These are phyloP conservation scores for Barnardius zonarius DNA, from an alignment of 2,113 vertebrate species.

Conservation along the genomic window DNA sequence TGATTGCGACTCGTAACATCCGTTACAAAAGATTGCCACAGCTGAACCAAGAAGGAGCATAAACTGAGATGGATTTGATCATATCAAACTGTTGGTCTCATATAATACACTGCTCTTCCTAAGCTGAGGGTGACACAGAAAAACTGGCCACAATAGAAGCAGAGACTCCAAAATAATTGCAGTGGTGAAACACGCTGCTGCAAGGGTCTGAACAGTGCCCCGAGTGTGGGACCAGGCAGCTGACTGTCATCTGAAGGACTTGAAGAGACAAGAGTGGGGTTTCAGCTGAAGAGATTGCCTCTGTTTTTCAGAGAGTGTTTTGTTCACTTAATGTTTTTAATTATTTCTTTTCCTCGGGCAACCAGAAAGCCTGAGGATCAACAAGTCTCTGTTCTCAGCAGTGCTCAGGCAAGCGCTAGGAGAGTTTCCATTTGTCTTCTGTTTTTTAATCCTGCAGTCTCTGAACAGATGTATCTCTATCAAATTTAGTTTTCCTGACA, in stretches of 20 bases:
- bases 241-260: not conserved
- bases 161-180: not conserved
- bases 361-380: conserved; percentile 53
- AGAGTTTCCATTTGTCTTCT: conserved; percentile 44
- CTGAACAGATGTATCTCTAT: conserved; percentile 37
- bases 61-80: not conserved
- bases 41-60: not conserved
- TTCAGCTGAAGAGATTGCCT: not conserved
- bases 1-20: not conserved
- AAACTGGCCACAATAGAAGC: not conserved
- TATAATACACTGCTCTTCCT: not conserved
- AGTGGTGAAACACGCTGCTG: not conserved
- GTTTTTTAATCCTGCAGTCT: not conserved
- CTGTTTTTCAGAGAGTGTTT: conserved; percentile 14
- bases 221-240: not conserved
- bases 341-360: conserved; percentile 65
- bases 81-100: not conserved
- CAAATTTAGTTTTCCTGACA: conserved; percentile 9
- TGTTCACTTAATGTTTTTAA: conserved; percentile 63
- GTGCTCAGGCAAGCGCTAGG: conserved; percentile 2
- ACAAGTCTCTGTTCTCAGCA: conserved; percentile 65
- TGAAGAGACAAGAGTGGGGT: not conserved
- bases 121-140: not conserved
- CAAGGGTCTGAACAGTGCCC: not conserved
- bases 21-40: not conserved